These are phyloP conservation scores for Acleris literana DNA, from an alignment of 2,888 invertebrate genomes.

Conservation along the genomic window DNA sequence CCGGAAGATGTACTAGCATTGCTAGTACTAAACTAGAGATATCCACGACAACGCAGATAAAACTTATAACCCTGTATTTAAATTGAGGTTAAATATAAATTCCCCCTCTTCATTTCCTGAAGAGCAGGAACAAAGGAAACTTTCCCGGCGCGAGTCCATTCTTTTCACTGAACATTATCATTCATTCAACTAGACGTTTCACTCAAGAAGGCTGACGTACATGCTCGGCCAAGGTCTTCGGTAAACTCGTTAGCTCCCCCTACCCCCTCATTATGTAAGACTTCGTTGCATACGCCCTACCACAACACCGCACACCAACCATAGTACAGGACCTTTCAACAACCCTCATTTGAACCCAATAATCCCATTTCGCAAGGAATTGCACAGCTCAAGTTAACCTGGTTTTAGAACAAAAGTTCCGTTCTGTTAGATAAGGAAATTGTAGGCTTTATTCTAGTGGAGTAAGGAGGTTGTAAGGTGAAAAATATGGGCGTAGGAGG, in stretches of 20 bases:
- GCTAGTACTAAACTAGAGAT: no score
- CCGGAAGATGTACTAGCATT: no score
- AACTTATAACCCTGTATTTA: no score
- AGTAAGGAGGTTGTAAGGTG: not conserved
- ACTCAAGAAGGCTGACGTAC: slow-evolving; percentile 29
- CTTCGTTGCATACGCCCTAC: slow-evolving; percentile 49
- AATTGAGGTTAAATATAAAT: no score
- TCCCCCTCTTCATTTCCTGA: no score
- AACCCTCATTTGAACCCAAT: not conserved
- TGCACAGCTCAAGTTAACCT: slow-evolving; percentile 16
- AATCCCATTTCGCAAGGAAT: not conserved
- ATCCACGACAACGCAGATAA: no score
- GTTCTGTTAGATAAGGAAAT: slow-evolving; percentile 3
- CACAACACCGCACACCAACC: slow-evolving; percentile 48
- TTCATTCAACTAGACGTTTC: slow-evolving; percentile 17
- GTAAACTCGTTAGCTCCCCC: slow-evolving; percentile 46
- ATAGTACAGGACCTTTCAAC: slow-evolving; percentile 11
- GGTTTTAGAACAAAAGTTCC: slow-evolving; percentile 4
- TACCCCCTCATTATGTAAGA: slow-evolving; percentile 45
- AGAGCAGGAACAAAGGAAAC: not conserved
- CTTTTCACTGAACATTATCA: not conserved
- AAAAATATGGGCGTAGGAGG: slow-evolving; percentile 27
- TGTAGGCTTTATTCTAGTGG: not conserved
- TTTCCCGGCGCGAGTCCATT: not conserved
- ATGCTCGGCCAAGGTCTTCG: slow-evolving; percentile 42